phyloP scores from a whole-genome alignment of 2,888 invertebrate species.

The Eledona agricola region DNA sequence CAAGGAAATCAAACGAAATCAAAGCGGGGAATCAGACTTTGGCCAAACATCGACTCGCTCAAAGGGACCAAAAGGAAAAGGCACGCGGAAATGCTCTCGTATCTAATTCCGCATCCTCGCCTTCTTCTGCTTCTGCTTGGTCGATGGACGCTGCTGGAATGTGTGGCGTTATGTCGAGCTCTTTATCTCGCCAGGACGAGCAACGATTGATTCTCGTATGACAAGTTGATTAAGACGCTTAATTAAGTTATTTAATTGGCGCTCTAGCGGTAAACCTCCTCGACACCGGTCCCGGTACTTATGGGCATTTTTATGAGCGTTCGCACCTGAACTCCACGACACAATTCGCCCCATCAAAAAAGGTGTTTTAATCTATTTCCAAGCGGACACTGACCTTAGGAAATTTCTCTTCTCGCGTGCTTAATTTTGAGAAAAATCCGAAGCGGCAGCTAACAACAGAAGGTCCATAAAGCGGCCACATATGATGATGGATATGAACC shows the following conservation, averaged over 20 bases:
- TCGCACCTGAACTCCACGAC: too few relatives aligned
- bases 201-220: conserved; percentile 62
- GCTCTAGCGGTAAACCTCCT: conserved; percentile 53
- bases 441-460: too few relatives aligned
- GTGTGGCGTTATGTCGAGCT: conserved; percentile 51
- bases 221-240: conserved; percentile 68
- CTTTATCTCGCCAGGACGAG: conserved; percentile 48
- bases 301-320: conserved; percentile 27
- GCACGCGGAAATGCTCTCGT: conserved; percentile 11
- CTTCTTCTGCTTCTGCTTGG: conserved; percentile 2
- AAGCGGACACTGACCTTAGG: too few relatives aligned
- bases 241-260: conserved; percentile 69
- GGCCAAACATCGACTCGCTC: conserved; percentile 28
- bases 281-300: conserved; percentile 22
- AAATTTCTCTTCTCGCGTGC: too few relatives aligned
- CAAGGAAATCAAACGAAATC: conserved; percentile 50
- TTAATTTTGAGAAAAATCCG: too few relatives aligned
- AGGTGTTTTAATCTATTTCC: too few relatives aligned
- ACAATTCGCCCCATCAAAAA: too few relatives aligned
- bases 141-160: conserved; percentile 29
- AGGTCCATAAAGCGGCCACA: conserved; percentile 1
- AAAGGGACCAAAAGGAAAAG: conserved; percentile 15
- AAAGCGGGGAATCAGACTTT: conserved; percentile 31
- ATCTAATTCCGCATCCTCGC: conserved; percentile 14
- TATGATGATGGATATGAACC: conserved; percentile 18